Percentiles rank a stretch among this genome's conserved stretches.
These are phyloP conservation scores for Cinclus cinclus DNA, from an alignment of 2,113 vertebrate genomes.

Conservation along the genomic window DNA sequence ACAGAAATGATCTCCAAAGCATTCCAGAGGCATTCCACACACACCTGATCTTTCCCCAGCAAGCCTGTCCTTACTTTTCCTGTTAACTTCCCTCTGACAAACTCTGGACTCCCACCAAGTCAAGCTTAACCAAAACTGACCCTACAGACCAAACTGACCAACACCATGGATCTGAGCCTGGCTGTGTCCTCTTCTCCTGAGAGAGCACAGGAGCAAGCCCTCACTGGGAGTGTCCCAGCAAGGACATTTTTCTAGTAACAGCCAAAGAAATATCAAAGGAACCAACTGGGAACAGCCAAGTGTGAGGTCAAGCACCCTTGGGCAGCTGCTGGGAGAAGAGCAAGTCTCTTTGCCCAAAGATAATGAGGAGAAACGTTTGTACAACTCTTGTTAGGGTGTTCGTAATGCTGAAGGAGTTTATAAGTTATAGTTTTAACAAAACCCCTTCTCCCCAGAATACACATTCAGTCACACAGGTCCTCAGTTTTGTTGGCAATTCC, in stretches of 20 bases:
- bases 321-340: background rate
- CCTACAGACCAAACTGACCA: background rate
- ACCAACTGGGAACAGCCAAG: background rate
- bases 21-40: background rate
- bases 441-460: background rate
- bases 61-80: fast-evolving
- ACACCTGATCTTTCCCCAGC: background rate
- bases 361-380: background rate
- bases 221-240: background rate
- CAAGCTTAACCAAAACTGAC: background rate
- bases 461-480: fast-evolving
- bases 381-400: background rate
- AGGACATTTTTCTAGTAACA: background rate
- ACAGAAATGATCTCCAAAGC: background rate
- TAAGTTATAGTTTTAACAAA: background rate
- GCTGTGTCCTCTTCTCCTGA: background rate
- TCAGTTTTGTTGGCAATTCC: background rate
- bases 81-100: background rate
- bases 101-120: background rate
- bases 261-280: background rate
- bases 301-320: background rate
- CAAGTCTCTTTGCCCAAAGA: background rate
- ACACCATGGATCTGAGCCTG: fast-evolving
- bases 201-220: background rate
- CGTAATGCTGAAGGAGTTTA: background rate